Conservation (phyloP, 2,888 invertebrate species). For the Euplagia quadripunctaria region DNA sequence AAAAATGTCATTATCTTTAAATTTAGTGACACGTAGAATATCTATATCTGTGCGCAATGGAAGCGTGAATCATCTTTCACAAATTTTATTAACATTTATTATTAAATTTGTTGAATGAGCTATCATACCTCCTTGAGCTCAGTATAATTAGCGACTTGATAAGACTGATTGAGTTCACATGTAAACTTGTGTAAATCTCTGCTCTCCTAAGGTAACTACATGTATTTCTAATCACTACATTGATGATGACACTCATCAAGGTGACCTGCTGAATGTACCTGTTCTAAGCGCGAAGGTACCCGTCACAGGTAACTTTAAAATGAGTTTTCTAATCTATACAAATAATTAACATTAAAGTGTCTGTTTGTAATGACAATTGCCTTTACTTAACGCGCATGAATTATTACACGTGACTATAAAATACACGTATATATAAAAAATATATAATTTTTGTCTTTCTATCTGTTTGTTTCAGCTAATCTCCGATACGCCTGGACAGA, state of each 20-base stretch:
- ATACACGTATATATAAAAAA: not conserved
- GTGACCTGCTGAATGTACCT: conserved; percentile 1
- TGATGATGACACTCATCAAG: conserved; percentile 10
- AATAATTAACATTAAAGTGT: not conserved
- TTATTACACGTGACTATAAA: not conserved
- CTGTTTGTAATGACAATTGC: not conserved
- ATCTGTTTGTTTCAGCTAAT: too few relatives aligned
- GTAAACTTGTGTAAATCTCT: not conserved
- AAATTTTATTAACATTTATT: not conserved
- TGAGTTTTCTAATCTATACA: not conserved
- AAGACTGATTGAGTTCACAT: conserved; percentile 7
- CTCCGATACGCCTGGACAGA: too few relatives aligned
- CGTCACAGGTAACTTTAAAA: not conserved
- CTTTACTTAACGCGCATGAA: not conserved
- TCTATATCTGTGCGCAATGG: not conserved
- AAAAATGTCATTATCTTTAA: too few relatives aligned
- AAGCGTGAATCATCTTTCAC: not conserved
- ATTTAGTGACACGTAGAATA: too few relatives aligned
- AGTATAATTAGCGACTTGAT: not conserved
- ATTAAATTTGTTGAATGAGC: not conserved
- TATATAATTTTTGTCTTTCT: too few relatives aligned
- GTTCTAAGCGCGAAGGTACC: not conserved
- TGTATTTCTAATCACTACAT: not conserved
- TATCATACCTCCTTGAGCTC: not conserved
- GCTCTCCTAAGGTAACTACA: not conserved